These are phyloP conservation scores for Fopius arisanus DNA, from an alignment of 1,140 invertebrate genomes.

Conservation along the genomic window DNA sequence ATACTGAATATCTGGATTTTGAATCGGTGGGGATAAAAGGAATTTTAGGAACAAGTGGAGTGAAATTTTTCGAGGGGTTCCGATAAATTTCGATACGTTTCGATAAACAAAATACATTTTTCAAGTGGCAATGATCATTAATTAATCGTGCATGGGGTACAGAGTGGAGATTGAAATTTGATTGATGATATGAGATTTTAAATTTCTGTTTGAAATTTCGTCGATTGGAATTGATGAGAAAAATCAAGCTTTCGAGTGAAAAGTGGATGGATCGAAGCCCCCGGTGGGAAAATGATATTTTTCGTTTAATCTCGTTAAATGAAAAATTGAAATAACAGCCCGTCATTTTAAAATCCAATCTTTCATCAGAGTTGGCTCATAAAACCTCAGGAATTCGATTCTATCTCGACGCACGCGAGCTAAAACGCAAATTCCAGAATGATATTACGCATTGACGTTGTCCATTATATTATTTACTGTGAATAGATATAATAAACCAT, in stretches of 20 bases:
- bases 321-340: background rate
- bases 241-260: no score
- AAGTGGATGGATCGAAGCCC: no score
- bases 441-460: conserved; percentile 9
- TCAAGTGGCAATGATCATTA: background rate
- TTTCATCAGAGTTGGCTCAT: background rate
- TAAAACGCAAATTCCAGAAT: conserved; percentile 11
- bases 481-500: conserved; percentile 2
- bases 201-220: no score
- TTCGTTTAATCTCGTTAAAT: no score
- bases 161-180: no score
- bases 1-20: background rate
- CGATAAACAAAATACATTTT: background rate
- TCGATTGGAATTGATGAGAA: no score
- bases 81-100: background rate
- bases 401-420: background rate
- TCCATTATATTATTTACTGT: conserved; percentile 13
- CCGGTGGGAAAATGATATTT: no score
- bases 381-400: conserved; percentile 3
- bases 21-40: background rate
- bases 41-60: conserved; percentile 4
- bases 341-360: background rate
- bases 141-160: no score
- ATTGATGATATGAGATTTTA: no score
- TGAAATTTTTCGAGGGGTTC: background rate